Evolutionary conservation across 2,113 vertebrate genomes (phyloP).

Genomic region (Notothenia coriiceps): DNA sequence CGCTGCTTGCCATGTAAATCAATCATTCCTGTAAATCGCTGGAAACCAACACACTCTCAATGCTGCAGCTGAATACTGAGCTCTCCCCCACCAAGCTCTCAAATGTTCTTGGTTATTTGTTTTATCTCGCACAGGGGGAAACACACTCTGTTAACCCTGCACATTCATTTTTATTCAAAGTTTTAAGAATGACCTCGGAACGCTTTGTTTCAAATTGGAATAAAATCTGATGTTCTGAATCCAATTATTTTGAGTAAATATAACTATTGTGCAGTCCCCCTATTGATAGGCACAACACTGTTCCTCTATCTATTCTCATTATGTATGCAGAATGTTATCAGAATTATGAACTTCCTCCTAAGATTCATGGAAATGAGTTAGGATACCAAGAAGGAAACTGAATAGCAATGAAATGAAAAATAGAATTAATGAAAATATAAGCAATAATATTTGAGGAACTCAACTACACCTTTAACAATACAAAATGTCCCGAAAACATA

Average conservation of each 20-base stretch:
- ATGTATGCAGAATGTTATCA: not conserved
- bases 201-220: not conserved
- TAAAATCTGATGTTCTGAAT: not conserved
- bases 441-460: not conserved
- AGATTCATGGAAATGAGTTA: not conserved
- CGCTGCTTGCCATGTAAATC: conserved; percentile 57
- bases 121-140: not conserved
- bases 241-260: not conserved
- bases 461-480: not conserved
- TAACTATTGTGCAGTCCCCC: not conserved
- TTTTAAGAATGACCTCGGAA: not conserved
- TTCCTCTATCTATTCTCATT: not conserved
- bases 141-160: not conserved
- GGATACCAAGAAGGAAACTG: too few relatives aligned
- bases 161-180: not conserved
- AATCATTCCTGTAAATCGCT: conserved; percentile 39
- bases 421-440: too few relatives aligned
- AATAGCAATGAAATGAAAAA: too few relatives aligned
- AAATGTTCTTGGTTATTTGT: too few relatives aligned
- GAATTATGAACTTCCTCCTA: not conserved
- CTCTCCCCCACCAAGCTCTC: not conserved
- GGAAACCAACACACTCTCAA: conserved; percentile 22
- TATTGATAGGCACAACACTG: not conserved
- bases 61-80: conserved; percentile 42
- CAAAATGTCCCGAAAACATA: too few relatives aligned